phyloP scores from a whole-genome alignment of 1,140 invertebrate genomes.

The Drosophila equinoxialis region DNA sequence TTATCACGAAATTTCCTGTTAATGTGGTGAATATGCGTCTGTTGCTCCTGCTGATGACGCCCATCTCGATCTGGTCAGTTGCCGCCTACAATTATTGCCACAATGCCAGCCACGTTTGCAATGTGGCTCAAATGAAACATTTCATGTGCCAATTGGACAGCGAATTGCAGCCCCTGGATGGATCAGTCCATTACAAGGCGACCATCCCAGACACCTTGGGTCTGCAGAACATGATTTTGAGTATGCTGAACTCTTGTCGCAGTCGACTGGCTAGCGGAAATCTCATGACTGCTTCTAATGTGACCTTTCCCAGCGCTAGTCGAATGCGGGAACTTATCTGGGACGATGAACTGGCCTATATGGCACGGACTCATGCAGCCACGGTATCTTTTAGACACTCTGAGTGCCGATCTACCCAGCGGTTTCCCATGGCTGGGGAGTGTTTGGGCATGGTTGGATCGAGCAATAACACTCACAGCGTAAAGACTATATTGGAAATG shows the following conservation, averaged over 20 bases:
- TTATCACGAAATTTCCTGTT: not conserved
- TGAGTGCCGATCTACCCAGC: slow-evolving; percentile 35
- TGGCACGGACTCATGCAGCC: slow-evolving; percentile 45
- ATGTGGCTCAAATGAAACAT: slow-evolving; percentile 10
- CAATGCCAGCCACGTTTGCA: slow-evolving; percentile 37
- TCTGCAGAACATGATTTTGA: not conserved
- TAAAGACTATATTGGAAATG: slow-evolving; percentile 8
- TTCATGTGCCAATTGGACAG: slow-evolving; percentile 42
- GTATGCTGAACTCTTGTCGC: slow-evolving; percentile 24
- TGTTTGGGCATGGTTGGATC: slow-evolving; percentile 22
- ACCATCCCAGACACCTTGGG: slow-evolving; percentile 31
- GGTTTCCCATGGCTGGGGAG: slow-evolving; percentile 51
- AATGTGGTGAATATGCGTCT: not conserved
- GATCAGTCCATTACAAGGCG: not conserved
- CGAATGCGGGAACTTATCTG: slow-evolving; percentile 65
- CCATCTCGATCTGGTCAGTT: not conserved
- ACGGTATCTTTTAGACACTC: slow-evolving; percentile 52
- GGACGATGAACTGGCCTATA: slow-evolving; percentile 61
- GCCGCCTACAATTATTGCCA: slow-evolving; percentile 60
- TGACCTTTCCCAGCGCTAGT: slow-evolving; percentile 31
- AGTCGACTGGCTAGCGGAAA: slow-evolving; percentile 43
- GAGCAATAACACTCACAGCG: not conserved
- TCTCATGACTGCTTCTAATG: not conserved
- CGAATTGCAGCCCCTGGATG: slow-evolving; percentile 19
- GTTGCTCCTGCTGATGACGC: not conserved